Percentiles rank a stretch among this genome's conserved stretches.
phyloP scores from a whole-genome alignment of 2,888 invertebrate species.

The Lasioglossum vierecki region DNA sequence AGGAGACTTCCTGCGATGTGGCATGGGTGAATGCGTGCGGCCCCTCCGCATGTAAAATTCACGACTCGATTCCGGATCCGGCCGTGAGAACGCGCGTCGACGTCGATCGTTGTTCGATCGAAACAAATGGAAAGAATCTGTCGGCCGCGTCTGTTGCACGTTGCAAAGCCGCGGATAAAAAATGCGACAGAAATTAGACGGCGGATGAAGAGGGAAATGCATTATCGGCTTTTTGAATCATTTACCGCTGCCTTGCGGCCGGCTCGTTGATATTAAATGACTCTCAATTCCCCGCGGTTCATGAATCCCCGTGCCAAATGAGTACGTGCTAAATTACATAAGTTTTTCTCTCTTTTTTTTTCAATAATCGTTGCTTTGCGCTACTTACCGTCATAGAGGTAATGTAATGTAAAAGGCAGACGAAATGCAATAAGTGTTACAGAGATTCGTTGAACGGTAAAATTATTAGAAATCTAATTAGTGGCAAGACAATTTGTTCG shows the following conservation, averaged over 20 bases:
- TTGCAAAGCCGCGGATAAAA: slow-evolving; percentile 62
- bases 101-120: slow-evolving; percentile 63
- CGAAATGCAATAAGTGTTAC: neutral
- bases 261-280: slow-evolving; percentile 17
- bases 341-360: neutral
- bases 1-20: slow-evolving; percentile 59
- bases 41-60: slow-evolving; percentile 69
- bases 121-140: slow-evolving; percentile 66
- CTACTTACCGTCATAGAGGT: neutral
- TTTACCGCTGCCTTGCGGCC: slow-evolving; percentile 45
- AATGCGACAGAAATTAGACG: slow-evolving; percentile 67
- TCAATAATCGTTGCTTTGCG: neutral
- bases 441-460: neutral
- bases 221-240: slow-evolving; percentile 73
- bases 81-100: slow-evolving; percentile 54
- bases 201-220: slow-evolving; percentile 62
- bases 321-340: slow-evolving; percentile 3
- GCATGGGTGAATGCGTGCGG: slow-evolving; percentile 49
- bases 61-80: slow-evolving; percentile 72
- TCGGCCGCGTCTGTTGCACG: slow-evolving; percentile 48
- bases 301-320: neutral
- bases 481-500: neutral
- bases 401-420: neutral
- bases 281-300: neutral
- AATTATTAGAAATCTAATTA: neutral